Evolutionary conservation across 2,797 vertebrate genomes (phyloP), one percentile per base, ranked within the genome.

Genomic region (Pangasius djambal): DNA sequence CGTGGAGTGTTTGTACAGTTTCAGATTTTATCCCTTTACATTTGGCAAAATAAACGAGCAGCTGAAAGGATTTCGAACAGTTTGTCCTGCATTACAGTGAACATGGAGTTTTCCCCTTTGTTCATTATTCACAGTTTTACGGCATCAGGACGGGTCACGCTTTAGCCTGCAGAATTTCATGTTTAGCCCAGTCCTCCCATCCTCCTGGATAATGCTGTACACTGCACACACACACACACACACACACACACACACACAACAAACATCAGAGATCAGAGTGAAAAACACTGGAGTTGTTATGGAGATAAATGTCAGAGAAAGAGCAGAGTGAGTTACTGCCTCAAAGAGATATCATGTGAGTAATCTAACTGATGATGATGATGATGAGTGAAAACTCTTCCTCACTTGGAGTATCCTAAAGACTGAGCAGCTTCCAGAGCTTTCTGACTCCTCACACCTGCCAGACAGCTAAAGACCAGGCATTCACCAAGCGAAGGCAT

Each of bases 401-500:
- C 95, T 95, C 77, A 99, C 98, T 96, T 97, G 92, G 92, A 95
- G 93, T 97, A 99, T 93, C 98, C 98, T 93, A 99, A 94, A 63
- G 96, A 96, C 0, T 28, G 2, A 34, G 98, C 97, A 74, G 94
- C 92, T 86, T 92, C 87, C 13, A 98, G 83, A 12, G 98, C 98
- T 10, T 87, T 94, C 92, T 96, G 96, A 95, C 98, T 98, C 93
- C 98, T 95, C 55, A 97, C 88, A 91, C 98, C 98, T 16, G 96
- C 96, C 92, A 97, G 94, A 93, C 98, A 99, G 65, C 95, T 96
- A 92, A 99, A 99, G 83, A 99, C 95, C 16, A 99, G 65, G 61
- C 92, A 95, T 84, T 97, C 97, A 0, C 94, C 95, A 91, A 94
- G 96, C 85, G 94, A 94, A 0, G 98, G 98, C 95, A 97, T 97